Evolutionary conservation across 2,113 vertebrate species (phyloP), one percentile per base, ranked within the genome.

Genomic region (Pteronura brasiliensis): DNA sequence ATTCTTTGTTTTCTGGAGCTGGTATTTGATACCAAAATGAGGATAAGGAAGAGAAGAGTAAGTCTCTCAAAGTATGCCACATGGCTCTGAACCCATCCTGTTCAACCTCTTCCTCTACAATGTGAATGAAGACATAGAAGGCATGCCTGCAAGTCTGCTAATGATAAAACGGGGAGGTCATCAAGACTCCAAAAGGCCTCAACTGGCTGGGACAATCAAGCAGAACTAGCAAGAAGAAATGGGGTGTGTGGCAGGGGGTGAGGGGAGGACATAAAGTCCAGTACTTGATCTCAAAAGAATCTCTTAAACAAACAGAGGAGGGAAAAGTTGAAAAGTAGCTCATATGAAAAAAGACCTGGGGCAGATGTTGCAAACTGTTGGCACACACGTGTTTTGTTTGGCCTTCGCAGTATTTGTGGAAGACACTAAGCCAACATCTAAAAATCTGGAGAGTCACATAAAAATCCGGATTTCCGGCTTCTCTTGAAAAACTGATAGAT

Each of bases 311-410:
- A 91, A 96, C 1, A 94, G 31, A 89, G 47, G 57, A 86, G 29
- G 72, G 85, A 86, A 80, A 89, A 80, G 94, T 76, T 96, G 82
- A 95, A 95, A 82, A 94, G 57, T 88, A 95, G 90, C 71, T 96
- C 52, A 39, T 6, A 85, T 57, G 80, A 95, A 97, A 74, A 86
- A 97, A 94, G 91, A 61, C 89, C 88, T 71, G 15, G 36, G 82
- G 84, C 65, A 55, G 84, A 65, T 47, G 67, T 1, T 72, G 49
- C 74, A 93, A 88, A 97, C 59, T 42, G 18, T 7, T 95, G 84
- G 93, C 81, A 65, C 17, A 44, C 39, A 55, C 84, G 44, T 86
- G 79, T 94, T 97, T 96, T 94, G 85, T 55, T 97, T 98, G 96
- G 96, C 88, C 36, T 88, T 20, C 29, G 29, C 57, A 44, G 57